phyloP scores from a whole-genome alignment of 53 echinoderm and acorn worm genomes.

The Paracentrotus lividus region DNA sequence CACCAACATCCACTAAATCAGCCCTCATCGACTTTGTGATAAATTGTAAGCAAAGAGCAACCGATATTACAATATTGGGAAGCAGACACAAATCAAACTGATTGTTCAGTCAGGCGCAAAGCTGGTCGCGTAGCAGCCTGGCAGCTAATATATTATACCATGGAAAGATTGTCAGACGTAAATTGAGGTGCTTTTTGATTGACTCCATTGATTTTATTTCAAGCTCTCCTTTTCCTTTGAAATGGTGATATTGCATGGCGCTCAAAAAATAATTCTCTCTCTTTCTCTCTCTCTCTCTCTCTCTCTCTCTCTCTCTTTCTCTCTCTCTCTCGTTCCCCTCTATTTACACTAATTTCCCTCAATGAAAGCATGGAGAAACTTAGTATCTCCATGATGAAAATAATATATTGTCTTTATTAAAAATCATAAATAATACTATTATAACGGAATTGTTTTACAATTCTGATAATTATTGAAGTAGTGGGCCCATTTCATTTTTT shows the following conservation, averaged over 20 bases:
- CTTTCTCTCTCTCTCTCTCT: neutral
- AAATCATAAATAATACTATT: too few relatives aligned
- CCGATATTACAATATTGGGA: constrained; percentile 29
- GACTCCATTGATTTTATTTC: constrained; percentile 44
- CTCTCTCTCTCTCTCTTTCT: neutral
- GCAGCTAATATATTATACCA: constrained; percentile 19
- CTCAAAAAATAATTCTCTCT: neutral
- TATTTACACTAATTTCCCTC: too few relatives aligned
- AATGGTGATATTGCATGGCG: constrained; percentile 1
- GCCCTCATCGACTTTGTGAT: neutral
- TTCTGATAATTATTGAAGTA: neutral
- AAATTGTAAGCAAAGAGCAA: neutral
- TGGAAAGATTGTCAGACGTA: neutral
- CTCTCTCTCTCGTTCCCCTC: too few relatives aligned
- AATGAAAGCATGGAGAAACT: too few relatives aligned
- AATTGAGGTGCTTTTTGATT: constrained; percentile 33
- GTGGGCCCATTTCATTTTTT: neutral
- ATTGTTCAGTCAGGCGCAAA: constrained; percentile 29
- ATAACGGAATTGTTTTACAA: too few relatives aligned
- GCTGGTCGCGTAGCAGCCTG: neutral
- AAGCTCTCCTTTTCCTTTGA: constrained; percentile 9
- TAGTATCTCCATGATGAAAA: too few relatives aligned
- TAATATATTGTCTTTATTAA: too few relatives aligned
- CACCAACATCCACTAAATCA: neutral
- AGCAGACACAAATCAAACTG: constrained; percentile 41